Evolutionary conservation across 2,113 vertebrate species (phyloP).

Genomic region (Hiodon tergisus): DNA sequence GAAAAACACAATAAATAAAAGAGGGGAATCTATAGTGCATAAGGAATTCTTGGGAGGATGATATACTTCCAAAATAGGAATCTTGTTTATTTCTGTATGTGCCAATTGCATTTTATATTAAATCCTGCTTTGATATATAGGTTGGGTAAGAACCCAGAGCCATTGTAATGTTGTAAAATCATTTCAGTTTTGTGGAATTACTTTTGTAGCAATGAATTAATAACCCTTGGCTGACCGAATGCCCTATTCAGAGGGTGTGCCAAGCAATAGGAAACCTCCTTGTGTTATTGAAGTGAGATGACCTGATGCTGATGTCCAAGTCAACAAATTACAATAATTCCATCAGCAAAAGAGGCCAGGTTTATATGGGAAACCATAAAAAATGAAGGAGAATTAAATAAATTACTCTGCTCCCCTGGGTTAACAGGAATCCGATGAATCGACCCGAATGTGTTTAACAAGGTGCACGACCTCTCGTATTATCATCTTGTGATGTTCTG

Average conservation of each 20-base stretch:
- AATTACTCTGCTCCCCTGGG: slow-evolving; percentile 12
- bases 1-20: neutral
- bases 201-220: neutral
- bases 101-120: neutral
- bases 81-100: neutral
- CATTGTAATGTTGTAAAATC: neutral
- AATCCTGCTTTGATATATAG: neutral
- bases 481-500: slow-evolving; percentile 13
- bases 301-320: slow-evolving; percentile 23
- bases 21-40: neutral
- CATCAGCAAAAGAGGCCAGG: slow-evolving; percentile 21
- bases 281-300: too few species aligned
- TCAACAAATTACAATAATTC: slow-evolving; percentile 32
- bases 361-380: slow-evolving; percentile 35
- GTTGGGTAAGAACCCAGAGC: neutral
- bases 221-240: neutral
- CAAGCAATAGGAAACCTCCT: neutral
- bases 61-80: neutral
- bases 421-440: slow-evolving; percentile 25
- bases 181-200: neutral
- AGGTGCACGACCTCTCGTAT: slow-evolving; percentile 1
- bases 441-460: slow-evolving; percentile 19
- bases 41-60: neutral
- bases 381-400: slow-evolving; percentile 13
- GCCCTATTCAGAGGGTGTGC: neutral